These are phyloP conservation scores for Pelodiscus sinensis DNA, from an alignment of 2,113 vertebrate genomes.

Conservation along the genomic window DNA sequence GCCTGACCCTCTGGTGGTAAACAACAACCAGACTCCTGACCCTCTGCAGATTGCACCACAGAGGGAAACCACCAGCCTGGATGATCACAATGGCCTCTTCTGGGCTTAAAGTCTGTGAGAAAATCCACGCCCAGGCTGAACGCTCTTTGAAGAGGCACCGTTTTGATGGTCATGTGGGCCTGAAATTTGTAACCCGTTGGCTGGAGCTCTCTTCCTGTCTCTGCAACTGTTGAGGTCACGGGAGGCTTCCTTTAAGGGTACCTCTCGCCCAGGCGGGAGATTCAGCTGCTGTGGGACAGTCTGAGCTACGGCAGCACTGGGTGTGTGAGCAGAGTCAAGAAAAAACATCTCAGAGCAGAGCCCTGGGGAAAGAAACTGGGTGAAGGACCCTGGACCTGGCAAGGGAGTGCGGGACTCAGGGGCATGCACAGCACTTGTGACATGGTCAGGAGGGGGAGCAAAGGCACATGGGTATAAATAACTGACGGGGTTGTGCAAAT, in stretches of 20 bases:
- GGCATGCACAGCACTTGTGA: neutral
- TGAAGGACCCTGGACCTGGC: neutral
- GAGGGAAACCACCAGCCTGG: too few species aligned
- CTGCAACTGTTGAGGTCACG: constrained; percentile 43
- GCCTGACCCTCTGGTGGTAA: too few species aligned
- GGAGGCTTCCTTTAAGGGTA: constrained; percentile 47
- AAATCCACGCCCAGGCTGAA: neutral
- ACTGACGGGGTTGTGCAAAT: neutral
- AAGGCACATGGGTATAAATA: neutral
- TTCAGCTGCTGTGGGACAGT: neutral
- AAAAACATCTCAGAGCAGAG: neutral
- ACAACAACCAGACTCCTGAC: too few species aligned
- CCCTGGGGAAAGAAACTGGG: neutral
- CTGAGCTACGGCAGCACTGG: neutral
- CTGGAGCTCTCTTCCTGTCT: constrained; percentile 37
- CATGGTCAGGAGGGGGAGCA: neutral
- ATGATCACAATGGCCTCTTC: too few species aligned
- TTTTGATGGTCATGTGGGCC: neutral
- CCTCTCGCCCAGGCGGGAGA: neutral
- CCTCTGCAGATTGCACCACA: too few species aligned
- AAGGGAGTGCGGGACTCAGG: neutral
- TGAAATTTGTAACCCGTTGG: constrained; percentile 28
- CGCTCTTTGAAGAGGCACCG: neutral
- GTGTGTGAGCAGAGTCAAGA: neutral
- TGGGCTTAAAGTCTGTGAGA: neutral